These are phyloP conservation scores for Apteryx mantelli DNA, from an alignment of 2,113 vertebrate genomes.

Conservation along the genomic window DNA sequence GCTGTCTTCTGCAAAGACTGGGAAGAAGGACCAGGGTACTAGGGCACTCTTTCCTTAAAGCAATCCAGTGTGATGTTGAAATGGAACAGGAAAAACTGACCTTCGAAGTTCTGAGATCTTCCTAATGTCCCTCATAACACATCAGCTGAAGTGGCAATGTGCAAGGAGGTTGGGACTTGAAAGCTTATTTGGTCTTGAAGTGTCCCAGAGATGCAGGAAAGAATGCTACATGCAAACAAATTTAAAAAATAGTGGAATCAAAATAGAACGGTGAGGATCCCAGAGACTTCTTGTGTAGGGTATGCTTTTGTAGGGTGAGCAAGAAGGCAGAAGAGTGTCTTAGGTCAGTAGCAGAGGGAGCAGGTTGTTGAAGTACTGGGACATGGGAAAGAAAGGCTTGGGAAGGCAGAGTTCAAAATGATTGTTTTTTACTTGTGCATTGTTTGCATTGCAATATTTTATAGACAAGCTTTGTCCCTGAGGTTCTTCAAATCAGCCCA, in stretches of 20 bases:
- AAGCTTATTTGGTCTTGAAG: not conserved
- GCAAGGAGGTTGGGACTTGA: not conserved
- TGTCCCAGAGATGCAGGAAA: not conserved
- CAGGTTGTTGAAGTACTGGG: not conserved
- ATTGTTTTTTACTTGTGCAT: not conserved
- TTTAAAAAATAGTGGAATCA: not conserved
- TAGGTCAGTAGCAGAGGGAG: not conserved
- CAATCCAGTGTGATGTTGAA: not conserved
- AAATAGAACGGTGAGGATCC: not conserved
- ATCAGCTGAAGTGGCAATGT: accelerated
- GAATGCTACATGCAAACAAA: not conserved
- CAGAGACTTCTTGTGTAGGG: not conserved
- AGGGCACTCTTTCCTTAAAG: not conserved
- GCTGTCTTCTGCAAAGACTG: not conserved
- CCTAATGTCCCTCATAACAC: accelerated
- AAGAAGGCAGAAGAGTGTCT: not conserved
- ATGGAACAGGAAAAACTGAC: not conserved
- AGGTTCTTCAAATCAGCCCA: not conserved
- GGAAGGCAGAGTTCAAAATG: not conserved
- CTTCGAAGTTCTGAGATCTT: not conserved
- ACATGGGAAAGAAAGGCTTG: not conserved
- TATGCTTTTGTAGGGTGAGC: not conserved
- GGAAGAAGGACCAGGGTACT: not conserved
- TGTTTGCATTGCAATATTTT: not conserved
- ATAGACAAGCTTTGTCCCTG: not conserved